Evolutionary conservation across 2,888 invertebrate species (phyloP).

Genomic region (Dugesia japonica): DNA sequence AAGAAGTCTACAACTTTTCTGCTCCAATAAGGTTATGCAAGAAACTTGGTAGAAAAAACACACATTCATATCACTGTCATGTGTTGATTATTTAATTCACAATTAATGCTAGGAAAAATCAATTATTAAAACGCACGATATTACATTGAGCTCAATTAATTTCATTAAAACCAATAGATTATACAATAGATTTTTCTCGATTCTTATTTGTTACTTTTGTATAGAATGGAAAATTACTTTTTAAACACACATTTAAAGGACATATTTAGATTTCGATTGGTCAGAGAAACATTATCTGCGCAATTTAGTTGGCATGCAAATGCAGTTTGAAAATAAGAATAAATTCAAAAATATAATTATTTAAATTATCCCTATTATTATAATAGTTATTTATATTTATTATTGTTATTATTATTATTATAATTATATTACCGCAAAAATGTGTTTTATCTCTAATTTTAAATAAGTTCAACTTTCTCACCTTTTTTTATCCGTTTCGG

Average conservation of each 20-base stretch:
- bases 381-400: no score
- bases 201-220: constrained; percentile 1
- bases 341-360: no score
- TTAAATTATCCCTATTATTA: no score
- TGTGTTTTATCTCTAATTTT: no score
- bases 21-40: constrained; percentile 20
- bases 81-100: constrained; percentile 13
- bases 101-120: constrained; percentile 6
- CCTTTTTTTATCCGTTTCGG: no score
- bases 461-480: no score
- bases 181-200: background rate
- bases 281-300: background rate
- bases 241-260: background rate
- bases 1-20: constrained; percentile 16
- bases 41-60: constrained; percentile 20
- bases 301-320: background rate
- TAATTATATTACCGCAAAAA: no score
- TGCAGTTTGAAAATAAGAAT: no score
- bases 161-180: constrained; percentile 15
- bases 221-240: background rate
- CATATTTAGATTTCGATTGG: background rate
- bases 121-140: constrained; percentile 13
- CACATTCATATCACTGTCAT: background rate
- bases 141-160: constrained; percentile 13
- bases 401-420: no score